Evolutionary conservation across 2,888 invertebrate genomes (phyloP).

Genomic region (Asteroscopus sphinx): DNA sequence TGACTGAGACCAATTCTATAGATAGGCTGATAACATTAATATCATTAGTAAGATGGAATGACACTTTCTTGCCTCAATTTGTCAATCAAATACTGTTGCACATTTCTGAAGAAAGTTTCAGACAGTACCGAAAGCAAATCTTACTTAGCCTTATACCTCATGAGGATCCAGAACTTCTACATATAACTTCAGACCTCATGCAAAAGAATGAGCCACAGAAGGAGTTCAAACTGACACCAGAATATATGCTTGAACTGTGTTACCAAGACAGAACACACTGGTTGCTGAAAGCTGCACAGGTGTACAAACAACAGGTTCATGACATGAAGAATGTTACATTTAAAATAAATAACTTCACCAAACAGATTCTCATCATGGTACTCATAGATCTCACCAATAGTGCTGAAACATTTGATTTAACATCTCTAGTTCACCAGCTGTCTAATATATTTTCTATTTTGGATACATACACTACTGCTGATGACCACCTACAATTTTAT

Average conservation of each 20-base stretch:
- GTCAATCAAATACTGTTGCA: slow-evolving; percentile 73
- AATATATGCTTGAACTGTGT: slow-evolving; percentile 87
- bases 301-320: slow-evolving; percentile 82
- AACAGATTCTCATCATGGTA: slow-evolving; percentile 86
- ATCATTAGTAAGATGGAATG: slow-evolving; percentile 78
- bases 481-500: slow-evolving; percentile 84
- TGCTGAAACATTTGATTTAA: slow-evolving; percentile 83
- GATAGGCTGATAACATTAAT: slow-evolving; percentile 79
- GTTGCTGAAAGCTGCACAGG: slow-evolving; percentile 84
- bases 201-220: slow-evolving; percentile 82
- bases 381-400: slow-evolving; percentile 86
- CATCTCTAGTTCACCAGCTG: slow-evolving; percentile 82
- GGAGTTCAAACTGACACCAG: slow-evolving; percentile 84
- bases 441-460: slow-evolving; percentile 86
- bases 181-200: slow-evolving; percentile 74
- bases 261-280: slow-evolving; percentile 86
- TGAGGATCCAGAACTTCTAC: slow-evolving; percentile 76
- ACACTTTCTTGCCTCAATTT: slow-evolving; percentile 71
- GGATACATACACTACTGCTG: slow-evolving; percentile 81
- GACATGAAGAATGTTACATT: slow-evolving; percentile 85
- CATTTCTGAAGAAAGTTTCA: slow-evolving; percentile 76
- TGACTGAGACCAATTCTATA: slow-evolving; percentile 70
- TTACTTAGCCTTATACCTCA: slow-evolving; percentile 82
- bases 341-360: slow-evolving; percentile 86
- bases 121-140: slow-evolving; percentile 84